Base-by-base conservation (phyloP, 2,888 invertebrate genomes). In the Macrosoma leucophasiata region DNA sequence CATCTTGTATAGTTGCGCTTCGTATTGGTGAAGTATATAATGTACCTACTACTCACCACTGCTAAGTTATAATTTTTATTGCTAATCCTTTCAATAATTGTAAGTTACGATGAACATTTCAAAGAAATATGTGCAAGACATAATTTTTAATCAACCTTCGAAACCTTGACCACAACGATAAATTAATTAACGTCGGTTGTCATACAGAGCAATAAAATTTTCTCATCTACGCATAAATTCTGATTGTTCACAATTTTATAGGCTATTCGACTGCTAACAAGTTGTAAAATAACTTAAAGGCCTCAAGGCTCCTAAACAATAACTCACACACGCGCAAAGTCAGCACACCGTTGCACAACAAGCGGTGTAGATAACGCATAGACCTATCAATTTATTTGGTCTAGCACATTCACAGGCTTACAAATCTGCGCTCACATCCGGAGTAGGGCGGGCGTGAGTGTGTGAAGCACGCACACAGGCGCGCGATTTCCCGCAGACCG, bases 381-480 rank as follows among this genome's bases (percentile, higher is more conserved):
- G 63, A 65, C 52, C 64, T 75, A 76, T 78, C 71, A 72, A 70
- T 75, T 74, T 66, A 61, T 77, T 35, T 15, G 26, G 6, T 13
- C 71, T 77, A 79, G 75, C 57, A 69, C 65, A 71, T 74, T 75
- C 75, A 71, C 72, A 70, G 58, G 56, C 68, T 52, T 63, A 70
- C 68, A 70, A 79, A 76, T 77, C 77, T 75, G 74, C 65, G 73
- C 61, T 73, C 63, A 69, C 75, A 81, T 84, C 82, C 82, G 77
- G 78, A 82, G 74, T 70, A 73, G 75, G 75, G 76, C 72, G 66
- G 46, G 39, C 46, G 50, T 44, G 50, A 39, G 42, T 46, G 60
- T 69, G 70, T 70, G 67, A 40, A 56, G 43, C 48, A 56, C 66
- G 48, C 69, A 72, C 67, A 69, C 72, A 48, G 36, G 41, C 43